These are phyloP conservation scores for Alligator sinensis DNA, from an alignment of 2,113 vertebrate genomes.

Conservation along the genomic window DNA sequence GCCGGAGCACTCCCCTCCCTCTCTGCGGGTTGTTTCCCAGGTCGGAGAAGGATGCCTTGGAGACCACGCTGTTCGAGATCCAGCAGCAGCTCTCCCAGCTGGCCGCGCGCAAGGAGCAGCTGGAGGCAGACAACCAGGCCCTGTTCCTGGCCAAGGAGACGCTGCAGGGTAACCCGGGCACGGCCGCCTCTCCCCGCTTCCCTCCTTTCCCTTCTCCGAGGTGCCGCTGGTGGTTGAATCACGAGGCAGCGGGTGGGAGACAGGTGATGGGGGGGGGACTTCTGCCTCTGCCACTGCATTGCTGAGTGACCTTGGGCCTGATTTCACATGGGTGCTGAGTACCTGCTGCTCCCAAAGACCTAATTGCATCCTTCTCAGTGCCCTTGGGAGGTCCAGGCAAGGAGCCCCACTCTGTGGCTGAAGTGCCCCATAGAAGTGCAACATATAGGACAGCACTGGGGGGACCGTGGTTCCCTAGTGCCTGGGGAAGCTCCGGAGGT, in stretches of 20 bases:
- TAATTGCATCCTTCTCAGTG: background rate
- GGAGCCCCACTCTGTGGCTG: background rate
- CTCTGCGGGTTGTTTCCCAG: slow-evolving; percentile 61
- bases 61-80: slow-evolving; percentile 86
- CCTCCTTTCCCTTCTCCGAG: background rate
- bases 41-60: slow-evolving; percentile 87
- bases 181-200: background rate
- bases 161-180: slow-evolving; percentile 74
- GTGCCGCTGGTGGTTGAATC: background rate
- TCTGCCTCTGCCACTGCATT: background rate
- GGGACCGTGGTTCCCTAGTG: background rate
- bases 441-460: background rate
- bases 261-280: background rate
- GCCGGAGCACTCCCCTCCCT: rapidly evolving
- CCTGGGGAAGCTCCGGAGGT: background rate
- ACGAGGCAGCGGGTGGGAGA: background rate
- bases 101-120: slow-evolving; percentile 85
- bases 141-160: slow-evolving; percentile 84
- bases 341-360: no score
- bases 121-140: slow-evolving; percentile 82
- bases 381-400: background rate
- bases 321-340: no score
- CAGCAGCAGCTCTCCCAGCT: slow-evolving; percentile 86
- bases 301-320: background rate
- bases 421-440: background rate